These are phyloP conservation scores for Drosophila nikananu DNA, from an alignment of 1,140 invertebrate species.

Conservation along the genomic window DNA sequence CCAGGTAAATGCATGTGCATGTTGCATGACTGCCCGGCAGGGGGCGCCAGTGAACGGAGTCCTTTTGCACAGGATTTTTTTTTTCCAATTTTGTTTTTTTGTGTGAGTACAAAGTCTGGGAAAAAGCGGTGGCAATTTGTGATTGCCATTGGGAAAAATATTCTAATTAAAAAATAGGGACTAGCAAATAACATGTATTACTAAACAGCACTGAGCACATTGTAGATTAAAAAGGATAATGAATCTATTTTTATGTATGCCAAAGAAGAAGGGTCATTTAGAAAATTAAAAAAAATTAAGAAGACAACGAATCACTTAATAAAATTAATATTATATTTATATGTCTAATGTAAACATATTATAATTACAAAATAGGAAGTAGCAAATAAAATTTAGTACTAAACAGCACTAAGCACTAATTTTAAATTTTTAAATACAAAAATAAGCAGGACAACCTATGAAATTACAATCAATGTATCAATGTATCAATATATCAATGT, in stretches of 20 bases:
- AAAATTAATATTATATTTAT: no score
- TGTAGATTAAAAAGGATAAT: constrained; percentile 4
- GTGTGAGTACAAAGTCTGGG: neutral
- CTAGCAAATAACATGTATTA: neutral
- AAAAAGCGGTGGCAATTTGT: constrained; percentile 1
- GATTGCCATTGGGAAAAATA: constrained; percentile 11
- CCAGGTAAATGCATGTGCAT: constrained; percentile 42
- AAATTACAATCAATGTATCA: no score
- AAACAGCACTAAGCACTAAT: no score
- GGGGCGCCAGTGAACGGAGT: constrained; percentile 41
- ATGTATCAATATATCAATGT: no score
- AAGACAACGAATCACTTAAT: no score
- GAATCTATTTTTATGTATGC: neutral
- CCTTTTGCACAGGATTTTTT: constrained; percentile 35
- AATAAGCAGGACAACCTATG: no score
- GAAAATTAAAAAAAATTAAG: no score
- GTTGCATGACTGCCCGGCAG: constrained; percentile 57
- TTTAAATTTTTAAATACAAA: no score
- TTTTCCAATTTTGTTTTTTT: constrained; percentile 5
- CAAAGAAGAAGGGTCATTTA: no score
- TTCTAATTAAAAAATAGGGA: constrained; percentile 22
- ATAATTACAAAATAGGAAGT: no score
- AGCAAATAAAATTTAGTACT: no score
- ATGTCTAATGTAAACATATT: no score
- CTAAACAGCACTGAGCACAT: neutral